Base-by-base conservation (phyloP, 2,113 vertebrate genomes). In the Leucosticte australis region DNA sequence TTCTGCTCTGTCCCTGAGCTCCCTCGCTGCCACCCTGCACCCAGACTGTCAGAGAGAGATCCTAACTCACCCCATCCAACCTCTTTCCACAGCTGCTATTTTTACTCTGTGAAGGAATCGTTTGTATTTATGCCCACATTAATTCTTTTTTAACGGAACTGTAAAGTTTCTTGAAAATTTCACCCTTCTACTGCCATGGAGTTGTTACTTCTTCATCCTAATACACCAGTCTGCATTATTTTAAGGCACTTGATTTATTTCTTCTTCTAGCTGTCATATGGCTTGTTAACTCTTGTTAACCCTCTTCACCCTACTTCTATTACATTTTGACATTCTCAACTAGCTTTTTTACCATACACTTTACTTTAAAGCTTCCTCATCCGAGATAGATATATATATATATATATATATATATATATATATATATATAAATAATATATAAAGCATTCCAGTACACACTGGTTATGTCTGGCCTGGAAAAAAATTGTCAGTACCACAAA, bases 11-110 rank as follows among this genome's bases (percentile, higher is more conserved):
- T 37, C 44, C 50, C 65, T 24, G 6, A 65, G 26, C 42, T 79
- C 76, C 42, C n/a, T 41, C 19, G 1, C 7, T 2, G 10, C 11
- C 31, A 28, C 7, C 4, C 55, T 17, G 37, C 1, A 5, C 56
- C 75, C 3, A 65, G 14, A 39, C 42, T 23, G 28, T 5, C 62
- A 39, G 0, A 13, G 22, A 27, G 35, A 26, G 24, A 35, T 15
- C 39, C 62, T 6, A 17, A 35, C 26, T 27, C 15, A 15, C 26
- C 35, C 83, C 52, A 52, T 2, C 62, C 19, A 16, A 78, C 69
- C 46, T 82, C 55, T 6, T 78, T 22, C 74, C 71, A 78, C 41
- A 53, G 41, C 3, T 90, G 27, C 8, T 62, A 2, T 23, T 81
- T 50, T 27, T 5, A 22, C 6, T 35, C 47, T 57, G 52, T 1